These are phyloP conservation scores for Glossosoma conforme DNA, from an alignment of 1,140 invertebrate species.

Conservation along the genomic window DNA sequence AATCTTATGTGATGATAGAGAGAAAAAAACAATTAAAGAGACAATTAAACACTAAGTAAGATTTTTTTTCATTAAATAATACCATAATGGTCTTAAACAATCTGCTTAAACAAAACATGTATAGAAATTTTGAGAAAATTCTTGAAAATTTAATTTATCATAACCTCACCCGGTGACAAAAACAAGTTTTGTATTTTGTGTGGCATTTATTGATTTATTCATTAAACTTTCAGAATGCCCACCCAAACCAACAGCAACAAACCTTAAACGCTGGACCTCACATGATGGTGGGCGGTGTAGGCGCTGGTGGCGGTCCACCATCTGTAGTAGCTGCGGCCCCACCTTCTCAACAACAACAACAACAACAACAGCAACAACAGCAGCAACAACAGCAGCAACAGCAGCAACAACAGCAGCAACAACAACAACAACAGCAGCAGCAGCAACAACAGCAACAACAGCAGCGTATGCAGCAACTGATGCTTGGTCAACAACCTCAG, in stretches of 20 bases:
- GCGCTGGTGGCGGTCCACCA: constrained; percentile 35
- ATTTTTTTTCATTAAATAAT: no score
- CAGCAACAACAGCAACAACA: constrained; percentile 45
- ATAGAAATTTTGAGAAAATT: no score
- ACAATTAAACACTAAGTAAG: no score
- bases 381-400: constrained; percentile 39
- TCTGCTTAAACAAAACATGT: no score
- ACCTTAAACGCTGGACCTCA: constrained; percentile 33
- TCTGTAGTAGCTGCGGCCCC: constrained; percentile 32
- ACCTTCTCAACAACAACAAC: constrained; percentile 17
- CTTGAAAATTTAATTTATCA: background rate
- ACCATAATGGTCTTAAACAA: no score
- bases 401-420: constrained; percentile 49
- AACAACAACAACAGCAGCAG: constrained; percentile 39
- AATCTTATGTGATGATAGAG: no score
- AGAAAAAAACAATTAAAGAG: no score
- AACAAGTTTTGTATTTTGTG: no score
- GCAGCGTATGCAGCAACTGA: constrained; percentile 36
- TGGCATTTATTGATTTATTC: no score
- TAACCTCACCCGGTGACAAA: no score
- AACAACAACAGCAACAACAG: constrained; percentile 42
- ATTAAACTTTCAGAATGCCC: constrained; percentile 41
- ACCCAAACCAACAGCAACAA: constrained; percentile 44
- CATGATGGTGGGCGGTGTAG: constrained; percentile 25
- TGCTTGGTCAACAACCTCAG: constrained; percentile 50